These are phyloP conservation scores for Panopea generosa DNA, from an alignment of 2,888 invertebrate species.

Conservation along the genomic window DNA sequence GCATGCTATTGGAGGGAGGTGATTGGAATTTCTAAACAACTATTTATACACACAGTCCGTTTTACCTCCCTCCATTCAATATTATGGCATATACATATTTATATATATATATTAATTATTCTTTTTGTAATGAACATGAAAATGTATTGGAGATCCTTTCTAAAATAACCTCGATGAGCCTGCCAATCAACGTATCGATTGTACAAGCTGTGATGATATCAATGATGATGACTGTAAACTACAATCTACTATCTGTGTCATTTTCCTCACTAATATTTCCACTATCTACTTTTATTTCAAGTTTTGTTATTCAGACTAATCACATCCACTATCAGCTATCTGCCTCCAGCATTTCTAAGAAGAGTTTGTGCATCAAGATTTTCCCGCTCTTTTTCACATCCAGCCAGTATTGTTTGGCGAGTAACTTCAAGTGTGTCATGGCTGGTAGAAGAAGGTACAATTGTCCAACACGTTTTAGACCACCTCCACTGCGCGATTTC, in stretches of 20 bases:
- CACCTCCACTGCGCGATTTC: slow-evolving; percentile 87
- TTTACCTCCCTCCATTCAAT: slow-evolving; percentile 4
- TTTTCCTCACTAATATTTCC: no score
- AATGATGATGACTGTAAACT: no score
- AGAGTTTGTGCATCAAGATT: slow-evolving; percentile 97
- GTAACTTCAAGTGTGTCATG: slow-evolving; percentile 94
- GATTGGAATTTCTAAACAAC: slow-evolving; percentile 4
- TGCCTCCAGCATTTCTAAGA: slow-evolving; percentile 96
- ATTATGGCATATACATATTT: neutral
- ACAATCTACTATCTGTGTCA: no score
- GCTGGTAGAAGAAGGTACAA: slow-evolving; percentile 95
- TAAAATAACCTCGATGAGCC: neutral
- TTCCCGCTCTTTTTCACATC: slow-evolving; percentile 94
- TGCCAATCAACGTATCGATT: neutral
- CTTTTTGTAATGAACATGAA: neutral
- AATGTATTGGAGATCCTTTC: neutral
- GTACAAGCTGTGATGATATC: neutral
- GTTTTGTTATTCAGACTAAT: neutral
- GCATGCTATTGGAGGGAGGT: slow-evolving; percentile 5
- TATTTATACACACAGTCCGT: slow-evolving; percentile 14
- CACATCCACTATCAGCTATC: slow-evolving; percentile 75
- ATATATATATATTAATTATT: neutral
- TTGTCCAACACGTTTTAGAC: slow-evolving; percentile 90
- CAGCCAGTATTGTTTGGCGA: slow-evolving; percentile 96
- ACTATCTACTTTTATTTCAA: no score